phyloP scores from a whole-genome alignment of 1,140 invertebrate species.

The Armadillidium nasatum region DNA sequence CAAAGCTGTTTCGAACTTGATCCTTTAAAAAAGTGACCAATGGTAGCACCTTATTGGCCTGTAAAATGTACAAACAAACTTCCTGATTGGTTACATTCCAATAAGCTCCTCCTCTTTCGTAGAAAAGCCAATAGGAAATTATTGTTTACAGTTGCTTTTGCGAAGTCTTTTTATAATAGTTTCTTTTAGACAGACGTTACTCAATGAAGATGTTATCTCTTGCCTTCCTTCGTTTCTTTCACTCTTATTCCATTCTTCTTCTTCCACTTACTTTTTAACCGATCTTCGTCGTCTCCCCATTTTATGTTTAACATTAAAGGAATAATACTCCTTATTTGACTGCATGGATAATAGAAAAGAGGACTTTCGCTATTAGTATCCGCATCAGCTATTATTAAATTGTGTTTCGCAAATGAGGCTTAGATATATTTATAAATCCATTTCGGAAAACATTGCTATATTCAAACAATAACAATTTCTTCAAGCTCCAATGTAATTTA shows the following conservation, averaged over 20 bases:
- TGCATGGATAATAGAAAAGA: constrained; percentile 4
- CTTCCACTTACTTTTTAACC: background rate
- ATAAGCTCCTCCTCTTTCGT: background rate
- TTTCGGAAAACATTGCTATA: background rate
- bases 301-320: constrained; percentile 7
- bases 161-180: background rate
- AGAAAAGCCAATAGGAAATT: background rate
- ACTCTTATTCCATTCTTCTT: too few species aligned
- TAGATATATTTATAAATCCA: background rate
- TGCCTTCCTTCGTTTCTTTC: too few species aligned
- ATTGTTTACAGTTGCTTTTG: constrained; percentile 5
- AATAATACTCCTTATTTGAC: constrained; percentile 5
- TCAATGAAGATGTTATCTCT: constrained; percentile 5
- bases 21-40: constrained; percentile 11
- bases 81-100: background rate
- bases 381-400: constrained; percentile 11
- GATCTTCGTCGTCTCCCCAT: background rate
- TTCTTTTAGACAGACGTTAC: constrained; percentile 7
- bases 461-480: background rate
- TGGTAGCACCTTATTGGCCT: background rate
- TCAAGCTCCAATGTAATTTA: background rate
- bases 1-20: constrained; percentile 6
- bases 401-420: background rate
- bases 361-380: constrained; percentile 9
- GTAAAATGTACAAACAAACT: background rate